A percentile compares a stretch with the other conserved stretches of the same genome.
These are phyloP conservation scores for Hipparchia sbordonii DNA, from an alignment of 2,888 invertebrate genomes.

Conservation along the genomic window DNA sequence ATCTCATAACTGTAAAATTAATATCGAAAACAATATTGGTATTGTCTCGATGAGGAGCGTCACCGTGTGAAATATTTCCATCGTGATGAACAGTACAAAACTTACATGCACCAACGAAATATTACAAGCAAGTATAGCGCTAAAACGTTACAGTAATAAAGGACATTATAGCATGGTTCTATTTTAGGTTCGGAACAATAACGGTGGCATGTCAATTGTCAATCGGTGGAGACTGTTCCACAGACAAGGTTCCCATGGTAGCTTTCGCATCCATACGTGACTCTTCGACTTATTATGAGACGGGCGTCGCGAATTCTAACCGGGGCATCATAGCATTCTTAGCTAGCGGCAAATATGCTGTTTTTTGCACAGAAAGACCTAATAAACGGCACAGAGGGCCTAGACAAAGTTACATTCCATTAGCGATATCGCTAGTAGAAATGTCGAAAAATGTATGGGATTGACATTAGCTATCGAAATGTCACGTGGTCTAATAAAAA, in stretches of 20 bases:
- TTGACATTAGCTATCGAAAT: too few relatives aligned
- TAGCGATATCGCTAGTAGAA: too few relatives aligned
- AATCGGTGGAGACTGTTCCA: slow-evolving; percentile 49
- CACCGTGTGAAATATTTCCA: slow-evolving; percentile 69
- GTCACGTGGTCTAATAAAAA: too few relatives aligned
- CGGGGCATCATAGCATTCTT: neutral
- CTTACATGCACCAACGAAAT: neutral
- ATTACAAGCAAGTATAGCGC: slow-evolving; percentile 8
- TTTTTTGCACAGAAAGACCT: neutral
- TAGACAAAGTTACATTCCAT: too few relatives aligned
- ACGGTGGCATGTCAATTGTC: slow-evolving; percentile 66
- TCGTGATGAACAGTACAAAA: slow-evolving; percentile 59
- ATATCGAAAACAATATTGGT: slow-evolving; percentile 39
- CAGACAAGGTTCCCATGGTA: slow-evolving; percentile 60
- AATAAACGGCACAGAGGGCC: too few relatives aligned
- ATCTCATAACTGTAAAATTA: slow-evolving; percentile 35
- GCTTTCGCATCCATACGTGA: slow-evolving; percentile 65
- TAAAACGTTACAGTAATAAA: slow-evolving; percentile 20
- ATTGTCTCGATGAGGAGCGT: slow-evolving; percentile 40
- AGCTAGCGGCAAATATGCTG: slow-evolving; percentile 8
- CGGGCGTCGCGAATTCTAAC: slow-evolving; percentile 27
- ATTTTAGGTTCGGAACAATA: slow-evolving; percentile 19
- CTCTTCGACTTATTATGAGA: slow-evolving; percentile 44
- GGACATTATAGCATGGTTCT: slow-evolving; percentile 23
- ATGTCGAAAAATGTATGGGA: too few relatives aligned